Base-by-base conservation (phyloP, 2,888 invertebrate species). In the Drosophila mimica region DNA sequence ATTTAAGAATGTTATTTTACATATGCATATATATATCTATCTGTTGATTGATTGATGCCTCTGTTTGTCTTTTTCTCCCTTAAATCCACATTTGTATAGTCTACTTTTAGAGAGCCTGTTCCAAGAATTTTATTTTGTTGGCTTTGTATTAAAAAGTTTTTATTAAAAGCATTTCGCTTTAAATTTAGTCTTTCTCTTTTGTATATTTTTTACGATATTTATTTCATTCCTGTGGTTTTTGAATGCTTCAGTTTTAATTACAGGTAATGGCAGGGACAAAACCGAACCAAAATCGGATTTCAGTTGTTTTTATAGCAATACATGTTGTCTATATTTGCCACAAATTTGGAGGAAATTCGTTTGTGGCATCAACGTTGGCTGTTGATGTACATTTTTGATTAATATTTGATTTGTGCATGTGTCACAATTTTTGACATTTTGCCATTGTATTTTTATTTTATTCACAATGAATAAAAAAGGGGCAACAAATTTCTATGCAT, bases 371-470 rank as follows among this genome's bases (percentile, higher is more conserved):
- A 46, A 46, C 46, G 20, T 20, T 15, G 46, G 11, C 15, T 15
- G 46, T 1, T 46, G 25, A 15, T 46, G 15, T 15, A 25, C 20
- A 46, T 28, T 46, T 46, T 25, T 8, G 46, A 46, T 36, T 36
- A 28, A 36, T 28, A 36, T 54, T 54, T 54, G 54, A 54, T 54
- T 36, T 36, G 36, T 36, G 36, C 28, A 28, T 17, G 11, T 54
- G 54, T 36, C 28, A 36, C 25, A 36, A 17, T 28, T 54, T 7
- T 28, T 54, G 36, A 54, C 54, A 54, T 36, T 54, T 54, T 36
- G 17, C 17, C 36, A 54, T 17, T 54, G 17, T n/a, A 8, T 7
- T 13, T 13, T 3, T 52, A 52, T 20, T 8, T 33, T 15, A 31
- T 20, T 31, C 7, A 31, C 28, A 4, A 20, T 8, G 25, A 25